Percentiles rank a stretch among this genome's conserved stretches.
phyloP scores from a whole-genome alignment of 2,797 vertebrate genomes.

The Acridotheres tristis region DNA sequence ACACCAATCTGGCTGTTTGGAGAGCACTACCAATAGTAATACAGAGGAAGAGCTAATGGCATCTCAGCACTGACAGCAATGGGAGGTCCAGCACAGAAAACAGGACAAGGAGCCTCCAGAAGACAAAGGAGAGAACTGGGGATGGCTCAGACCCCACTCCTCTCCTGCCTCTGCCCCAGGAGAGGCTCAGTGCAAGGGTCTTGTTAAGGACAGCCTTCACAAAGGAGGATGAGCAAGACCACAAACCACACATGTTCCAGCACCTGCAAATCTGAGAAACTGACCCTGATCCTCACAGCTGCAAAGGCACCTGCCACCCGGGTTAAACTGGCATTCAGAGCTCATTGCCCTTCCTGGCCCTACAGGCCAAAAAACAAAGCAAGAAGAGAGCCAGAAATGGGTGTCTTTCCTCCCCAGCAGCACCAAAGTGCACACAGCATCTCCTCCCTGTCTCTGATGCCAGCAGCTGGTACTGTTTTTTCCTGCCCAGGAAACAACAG shows the following conservation, averaged over 20 bases:
- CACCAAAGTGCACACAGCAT: neutral
- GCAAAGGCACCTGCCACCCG: neutral
- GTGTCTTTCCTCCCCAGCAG: neutral
- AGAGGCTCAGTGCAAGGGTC: neutral
- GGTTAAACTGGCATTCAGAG: neutral
- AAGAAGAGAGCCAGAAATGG: neutral
- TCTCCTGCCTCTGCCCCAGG: neutral
- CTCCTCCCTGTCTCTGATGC: neutral
- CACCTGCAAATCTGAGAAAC: neutral
- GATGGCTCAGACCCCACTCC: neutral
- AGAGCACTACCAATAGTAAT: rapidly evolving
- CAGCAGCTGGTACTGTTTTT: neutral
- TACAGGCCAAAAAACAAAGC: rapidly evolving
- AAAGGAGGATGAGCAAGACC: neutral
- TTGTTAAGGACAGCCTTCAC: neutral
- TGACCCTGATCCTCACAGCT: neutral
- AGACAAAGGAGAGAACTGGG: neutral
- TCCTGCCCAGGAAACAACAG: neutral
- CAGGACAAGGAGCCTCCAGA: neutral
- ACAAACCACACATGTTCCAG: neutral
- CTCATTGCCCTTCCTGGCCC: neutral
- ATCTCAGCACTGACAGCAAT: neutral
- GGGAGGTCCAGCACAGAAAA: neutral
- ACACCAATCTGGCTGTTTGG: neutral
- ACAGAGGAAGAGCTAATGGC: neutral